Percentiles rank a stretch among this genome's conserved stretches.
Evolutionary conservation across 1,140 invertebrate genomes (phyloP).

Genomic region (Hirudo medicinalis): DNA sequence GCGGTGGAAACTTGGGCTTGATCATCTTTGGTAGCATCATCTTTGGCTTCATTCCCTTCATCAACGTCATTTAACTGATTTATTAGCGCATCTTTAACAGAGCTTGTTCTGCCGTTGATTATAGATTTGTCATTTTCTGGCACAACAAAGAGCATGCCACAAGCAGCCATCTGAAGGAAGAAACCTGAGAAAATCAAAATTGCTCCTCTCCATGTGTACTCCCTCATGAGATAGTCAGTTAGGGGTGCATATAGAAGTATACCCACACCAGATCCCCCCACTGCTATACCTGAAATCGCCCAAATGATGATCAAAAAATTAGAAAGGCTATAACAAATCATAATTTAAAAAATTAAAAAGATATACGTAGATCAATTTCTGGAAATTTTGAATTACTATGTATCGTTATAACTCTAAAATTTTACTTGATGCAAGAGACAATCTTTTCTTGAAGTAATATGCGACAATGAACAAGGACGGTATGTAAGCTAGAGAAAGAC

Average conservation of each 20-base stretch:
- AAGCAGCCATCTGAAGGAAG: conserved; percentile 60
- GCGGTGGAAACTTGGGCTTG: too few species aligned
- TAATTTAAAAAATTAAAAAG: too few species aligned
- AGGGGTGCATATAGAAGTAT: conserved; percentile 37
- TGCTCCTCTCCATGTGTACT: conserved; percentile 42
- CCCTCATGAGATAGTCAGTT: conserved; percentile 32
- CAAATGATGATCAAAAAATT: too few species aligned
- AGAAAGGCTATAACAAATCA: too few species aligned
- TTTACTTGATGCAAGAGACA: conserved; percentile 9
- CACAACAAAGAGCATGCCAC: conserved; percentile 64
- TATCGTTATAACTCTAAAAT: not conserved
- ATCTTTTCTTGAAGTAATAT: not conserved
- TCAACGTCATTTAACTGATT: too few species aligned
- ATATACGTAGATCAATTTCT: too few species aligned
- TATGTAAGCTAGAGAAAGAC: not conserved
- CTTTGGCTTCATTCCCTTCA: too few species aligned
- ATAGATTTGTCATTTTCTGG: conserved; percentile 38
- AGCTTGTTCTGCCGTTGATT: too few species aligned
- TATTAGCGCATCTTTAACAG: too few species aligned
- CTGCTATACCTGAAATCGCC: conserved; percentile 53
- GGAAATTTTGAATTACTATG: not conserved
- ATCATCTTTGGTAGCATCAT: too few species aligned
- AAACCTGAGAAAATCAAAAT: conserved; percentile 68
- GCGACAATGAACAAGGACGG: conserved; percentile 1
- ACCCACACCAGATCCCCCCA: conserved; percentile 40